Base-by-base conservation (phyloP, 2,113 vertebrate species). In the Sinocyclocheilus maitianheensis region DNA sequence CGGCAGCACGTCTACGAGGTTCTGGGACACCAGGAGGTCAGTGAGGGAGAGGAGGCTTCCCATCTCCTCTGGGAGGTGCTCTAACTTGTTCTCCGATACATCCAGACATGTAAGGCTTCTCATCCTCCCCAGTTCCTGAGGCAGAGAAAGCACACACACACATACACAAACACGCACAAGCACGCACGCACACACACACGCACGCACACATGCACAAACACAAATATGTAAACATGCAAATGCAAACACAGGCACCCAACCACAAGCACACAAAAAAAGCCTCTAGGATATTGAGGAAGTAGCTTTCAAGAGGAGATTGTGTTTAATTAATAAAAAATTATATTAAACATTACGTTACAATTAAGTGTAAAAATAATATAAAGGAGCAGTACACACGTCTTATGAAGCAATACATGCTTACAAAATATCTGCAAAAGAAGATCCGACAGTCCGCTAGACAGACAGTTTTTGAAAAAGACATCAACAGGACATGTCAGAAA, bases 61-160 rank as follows among this genome's bases (percentile, higher is more conserved):
- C 84, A 99, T 93, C 92, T 98, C 97, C 89, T 98, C 96, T 51
- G 98, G 98, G 90, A 99, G 97, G 88, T 91, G 95, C 92, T 97
- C 98, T 92, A 99, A 91, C 92, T 97, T 97, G 93, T 99, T 99
- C 94, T 99, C 97, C 4, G 98, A 99, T 82, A 99, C 95, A 92
- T 99, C 98, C 91, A 99, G 93, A 93, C 97, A 99, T 79, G 98
- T 91, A 89, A 99, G 94, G 94, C 92, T 99, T 93, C 96, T 97
- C 95, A 99, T 96, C 85, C 93, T 96, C 91, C 98, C 97, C 89
- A 99, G 94, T 92, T 98, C 97, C 98, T 99, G 79, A 0, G 86
- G 74, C 85, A 77, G 55, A 82, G 89, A 76, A 89, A 84, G 69
- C 40, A 89, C 26, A 71, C 53, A 60, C 6, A 14, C 58, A 76